These are phyloP conservation scores for Batillaria attramentaria DNA, from an alignment of 1,140 invertebrate species.

Conservation along the genomic window DNA sequence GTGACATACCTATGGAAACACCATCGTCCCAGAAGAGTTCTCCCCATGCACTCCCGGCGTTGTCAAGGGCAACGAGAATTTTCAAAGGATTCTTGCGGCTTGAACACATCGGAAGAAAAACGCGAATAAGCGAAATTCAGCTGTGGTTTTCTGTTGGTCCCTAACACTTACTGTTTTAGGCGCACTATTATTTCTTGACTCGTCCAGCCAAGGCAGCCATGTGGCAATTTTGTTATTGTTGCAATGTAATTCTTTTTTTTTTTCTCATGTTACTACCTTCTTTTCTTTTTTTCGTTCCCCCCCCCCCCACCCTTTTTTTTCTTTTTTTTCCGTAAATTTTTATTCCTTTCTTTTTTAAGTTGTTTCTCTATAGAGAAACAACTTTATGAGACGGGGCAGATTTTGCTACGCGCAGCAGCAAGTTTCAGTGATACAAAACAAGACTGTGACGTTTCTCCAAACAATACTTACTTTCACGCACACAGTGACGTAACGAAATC, in stretches of 20 bases:
- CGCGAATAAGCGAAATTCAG: background rate
- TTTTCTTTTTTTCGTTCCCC: too few relatives aligned
- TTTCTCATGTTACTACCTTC: background rate
- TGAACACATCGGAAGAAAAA: constrained; percentile 4
- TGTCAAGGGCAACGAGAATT: constrained; percentile 52
- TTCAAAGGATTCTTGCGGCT: constrained; percentile 56
- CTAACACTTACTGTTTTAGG: too few relatives aligned
- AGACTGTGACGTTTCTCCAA: too few relatives aligned
- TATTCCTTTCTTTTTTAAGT: background rate
- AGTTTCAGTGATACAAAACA: too few relatives aligned
- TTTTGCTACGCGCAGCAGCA: too few relatives aligned
- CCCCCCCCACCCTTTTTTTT: too few relatives aligned
- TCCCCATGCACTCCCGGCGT: constrained; percentile 46
- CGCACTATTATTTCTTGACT: too few relatives aligned
- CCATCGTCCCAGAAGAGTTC: constrained; percentile 66
- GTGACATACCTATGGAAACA: constrained; percentile 47
- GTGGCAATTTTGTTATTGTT: background rate
- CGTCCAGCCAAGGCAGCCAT: background rate
- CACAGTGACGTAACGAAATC: too few relatives aligned
- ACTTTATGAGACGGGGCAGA: too few relatives aligned
- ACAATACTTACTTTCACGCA: too few relatives aligned
- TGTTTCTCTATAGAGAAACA: too few relatives aligned
- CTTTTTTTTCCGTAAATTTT: background rate
- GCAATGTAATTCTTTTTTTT: background rate
- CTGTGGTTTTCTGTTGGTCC: too few relatives aligned